Conservation (phyloP, 2,888 invertebrate genomes). For the Pterostichus niger region DNA sequence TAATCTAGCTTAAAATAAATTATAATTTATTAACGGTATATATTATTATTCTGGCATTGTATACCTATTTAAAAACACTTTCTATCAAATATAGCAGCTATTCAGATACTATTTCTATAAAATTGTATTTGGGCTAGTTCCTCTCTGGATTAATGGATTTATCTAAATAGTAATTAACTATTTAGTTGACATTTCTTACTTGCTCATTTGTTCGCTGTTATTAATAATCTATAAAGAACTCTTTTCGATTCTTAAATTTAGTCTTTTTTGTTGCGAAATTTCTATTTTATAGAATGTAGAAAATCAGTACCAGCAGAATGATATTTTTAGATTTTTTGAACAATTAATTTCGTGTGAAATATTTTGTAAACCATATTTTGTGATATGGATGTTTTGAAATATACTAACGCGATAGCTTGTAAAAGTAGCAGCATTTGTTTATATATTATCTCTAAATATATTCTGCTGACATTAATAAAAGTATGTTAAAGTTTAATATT, state of each 20-base stretch:
- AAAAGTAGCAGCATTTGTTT: slow-evolving; percentile 19
- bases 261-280: slow-evolving; percentile 23
- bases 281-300: slow-evolving; percentile 13
- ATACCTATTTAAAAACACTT: slow-evolving; percentile 24
- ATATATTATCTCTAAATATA: slow-evolving; percentile 9
- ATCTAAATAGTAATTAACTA: slow-evolving; percentile 25
- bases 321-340: too few relatives aligned
- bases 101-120: background rate
- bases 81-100: slow-evolving; percentile 1
- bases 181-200: slow-evolving; percentile 29
- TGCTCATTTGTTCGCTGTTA: slow-evolving; percentile 38
- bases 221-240: slow-evolving; percentile 35
- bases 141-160: slow-evolving; percentile 4
- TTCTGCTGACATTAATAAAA: slow-evolving; percentile 26
- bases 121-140: slow-evolving; percentile 5
- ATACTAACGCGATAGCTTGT: too few relatives aligned
- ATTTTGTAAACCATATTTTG: too few relatives aligned
- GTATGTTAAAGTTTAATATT: slow-evolving; percentile 47
- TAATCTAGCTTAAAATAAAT: slow-evolving; percentile 41
- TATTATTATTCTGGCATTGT: background rate
- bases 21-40: slow-evolving; percentile 20
- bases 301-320: background rate
- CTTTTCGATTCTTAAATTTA: slow-evolving; percentile 33
- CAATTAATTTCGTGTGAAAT: too few relatives aligned
- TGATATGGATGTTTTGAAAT: too few relatives aligned